Evolutionary conservation across 2,113 vertebrate species (phyloP).

Genomic region (Puma concolor): DNA sequence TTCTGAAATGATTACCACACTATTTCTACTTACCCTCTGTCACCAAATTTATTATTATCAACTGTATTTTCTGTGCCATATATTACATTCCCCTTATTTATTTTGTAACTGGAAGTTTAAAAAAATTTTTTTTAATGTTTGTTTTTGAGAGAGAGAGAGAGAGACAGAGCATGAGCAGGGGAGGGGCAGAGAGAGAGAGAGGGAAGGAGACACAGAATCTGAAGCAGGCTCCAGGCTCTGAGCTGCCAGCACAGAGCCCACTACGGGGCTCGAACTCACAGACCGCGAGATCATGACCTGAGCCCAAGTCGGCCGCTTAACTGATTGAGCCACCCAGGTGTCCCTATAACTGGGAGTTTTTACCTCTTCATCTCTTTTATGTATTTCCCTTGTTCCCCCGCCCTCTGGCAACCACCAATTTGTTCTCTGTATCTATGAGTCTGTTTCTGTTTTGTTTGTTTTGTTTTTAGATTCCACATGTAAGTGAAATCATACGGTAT

Average conservation of each 20-base stretch:
- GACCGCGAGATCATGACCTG: too few relatives aligned
- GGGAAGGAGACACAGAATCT: too few relatives aligned
- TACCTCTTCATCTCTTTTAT: neutral
- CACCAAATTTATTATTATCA: neutral
- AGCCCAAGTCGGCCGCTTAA: too few relatives aligned
- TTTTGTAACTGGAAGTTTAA: neutral
- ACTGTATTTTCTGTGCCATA: neutral
- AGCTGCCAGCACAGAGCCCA: too few relatives aligned
- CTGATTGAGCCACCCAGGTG: too few relatives aligned
- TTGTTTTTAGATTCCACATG: neutral
- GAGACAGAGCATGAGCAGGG: too few relatives aligned
- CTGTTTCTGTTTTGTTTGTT: neutral
- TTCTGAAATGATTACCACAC: neutral
- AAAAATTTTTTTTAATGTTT: too few relatives aligned
- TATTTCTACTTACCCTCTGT: neutral
- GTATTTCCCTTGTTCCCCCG: neutral
- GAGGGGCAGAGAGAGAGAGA: too few relatives aligned
- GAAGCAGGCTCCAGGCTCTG: too few relatives aligned
- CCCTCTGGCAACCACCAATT: neutral
- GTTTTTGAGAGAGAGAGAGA: too few relatives aligned
- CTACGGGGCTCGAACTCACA: too few relatives aligned
- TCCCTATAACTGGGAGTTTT: neutral
- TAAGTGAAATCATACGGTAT: neutral
- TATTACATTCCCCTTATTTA: neutral
- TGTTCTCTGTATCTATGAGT: neutral